Conservation (phyloP, 2,888 invertebrate genomes). For the Oithona nana region DNA sequence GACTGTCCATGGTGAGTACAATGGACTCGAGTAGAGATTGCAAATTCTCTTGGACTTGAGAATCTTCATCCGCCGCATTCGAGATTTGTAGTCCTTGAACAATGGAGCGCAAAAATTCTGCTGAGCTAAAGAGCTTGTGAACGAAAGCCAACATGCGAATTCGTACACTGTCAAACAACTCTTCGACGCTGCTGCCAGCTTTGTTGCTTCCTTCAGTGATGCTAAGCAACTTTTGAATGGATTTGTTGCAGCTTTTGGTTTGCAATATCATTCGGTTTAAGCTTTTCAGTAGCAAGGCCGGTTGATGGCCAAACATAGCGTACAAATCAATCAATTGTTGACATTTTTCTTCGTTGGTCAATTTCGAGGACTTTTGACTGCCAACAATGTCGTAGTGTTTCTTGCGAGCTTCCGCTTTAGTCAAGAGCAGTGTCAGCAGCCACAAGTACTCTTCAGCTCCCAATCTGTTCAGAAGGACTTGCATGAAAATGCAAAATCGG, state of each 20-base stretch:
- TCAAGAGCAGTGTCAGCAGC: not conserved
- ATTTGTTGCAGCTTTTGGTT: not conserved
- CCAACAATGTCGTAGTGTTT: not conserved
- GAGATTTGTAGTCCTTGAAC: not conserved
- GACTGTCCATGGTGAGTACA: not conserved
- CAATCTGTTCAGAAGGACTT: not conserved
- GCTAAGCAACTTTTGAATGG: not conserved
- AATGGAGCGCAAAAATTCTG: not conserved
- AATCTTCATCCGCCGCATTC: too few species aligned
- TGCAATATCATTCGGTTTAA: not conserved
- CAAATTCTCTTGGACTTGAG: not conserved
- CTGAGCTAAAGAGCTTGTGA: not conserved
- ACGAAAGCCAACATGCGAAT: not conserved
- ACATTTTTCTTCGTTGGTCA: not conserved
- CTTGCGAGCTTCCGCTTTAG: not conserved
- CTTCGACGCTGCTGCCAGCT: not conserved
- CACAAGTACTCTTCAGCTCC: not conserved
- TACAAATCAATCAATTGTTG: not conserved
- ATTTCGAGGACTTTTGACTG: not conserved
- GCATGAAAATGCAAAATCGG: conserved; percentile 2
- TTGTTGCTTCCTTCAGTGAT: not conserved
- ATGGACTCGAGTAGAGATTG: not conserved
- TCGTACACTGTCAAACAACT: not conserved
- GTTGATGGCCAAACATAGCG: not conserved
- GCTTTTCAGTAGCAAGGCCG: not conserved